phyloP scores from a whole-genome alignment of 2,113 vertebrate species.

The Chunga burmeisteri region DNA sequence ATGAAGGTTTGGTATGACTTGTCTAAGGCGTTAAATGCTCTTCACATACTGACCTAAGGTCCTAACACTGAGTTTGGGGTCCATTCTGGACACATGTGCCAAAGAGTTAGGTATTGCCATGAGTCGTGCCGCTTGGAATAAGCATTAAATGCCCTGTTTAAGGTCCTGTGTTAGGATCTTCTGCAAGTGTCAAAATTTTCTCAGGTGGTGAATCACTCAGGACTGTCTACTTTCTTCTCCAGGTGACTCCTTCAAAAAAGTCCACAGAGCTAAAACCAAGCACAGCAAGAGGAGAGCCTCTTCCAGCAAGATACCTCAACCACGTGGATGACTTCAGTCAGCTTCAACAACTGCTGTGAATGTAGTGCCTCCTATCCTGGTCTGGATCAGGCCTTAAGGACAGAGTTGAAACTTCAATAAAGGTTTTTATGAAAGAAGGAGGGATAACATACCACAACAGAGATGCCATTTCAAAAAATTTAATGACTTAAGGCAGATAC shows the following conservation, averaged over 20 bases:
- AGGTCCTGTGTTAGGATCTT: background rate
- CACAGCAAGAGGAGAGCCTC: background rate
- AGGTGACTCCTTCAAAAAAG: background rate
- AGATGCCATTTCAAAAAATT: constrained; percentile 25
- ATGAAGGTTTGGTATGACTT: background rate
- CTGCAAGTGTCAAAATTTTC: background rate
- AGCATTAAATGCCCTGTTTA: background rate
- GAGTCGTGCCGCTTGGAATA: background rate
- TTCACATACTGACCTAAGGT: background rate
- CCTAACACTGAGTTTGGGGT: background rate
- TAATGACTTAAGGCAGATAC: constrained; percentile 60
- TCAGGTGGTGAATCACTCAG: background rate
- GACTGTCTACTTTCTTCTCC: background rate
- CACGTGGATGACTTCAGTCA: background rate
- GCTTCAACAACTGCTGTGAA: background rate
- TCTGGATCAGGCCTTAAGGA: constrained; percentile 57
- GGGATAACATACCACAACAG: constrained; percentile 60
- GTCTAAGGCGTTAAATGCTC: background rate
- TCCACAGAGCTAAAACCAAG: background rate
- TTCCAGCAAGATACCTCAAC: background rate
- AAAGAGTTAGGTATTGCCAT: background rate
- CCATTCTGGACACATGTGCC: background rate
- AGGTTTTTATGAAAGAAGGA: constrained; percentile 29
- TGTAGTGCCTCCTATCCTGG: constrained; percentile 19
- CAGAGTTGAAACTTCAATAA: constrained; percentile 32